Conservation (phyloP, 1,140 invertebrate species). For the Leptonema lineaticorne region DNA sequence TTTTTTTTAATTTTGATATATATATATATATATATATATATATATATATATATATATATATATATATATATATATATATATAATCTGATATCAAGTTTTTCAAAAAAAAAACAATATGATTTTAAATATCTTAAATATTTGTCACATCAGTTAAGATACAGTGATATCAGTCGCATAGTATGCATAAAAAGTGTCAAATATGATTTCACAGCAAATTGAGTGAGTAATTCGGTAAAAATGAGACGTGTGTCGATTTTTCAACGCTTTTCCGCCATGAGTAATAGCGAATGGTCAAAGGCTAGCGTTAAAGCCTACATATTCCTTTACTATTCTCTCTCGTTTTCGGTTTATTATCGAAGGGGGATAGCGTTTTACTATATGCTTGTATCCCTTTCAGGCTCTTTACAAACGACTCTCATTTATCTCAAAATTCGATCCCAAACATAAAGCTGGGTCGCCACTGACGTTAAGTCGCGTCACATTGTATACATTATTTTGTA, state of each 20-base stretch:
- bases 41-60: neutral
- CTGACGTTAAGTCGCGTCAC: neutral
- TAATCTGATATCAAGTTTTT: neutral
- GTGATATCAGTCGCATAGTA: too few relatives aligned
- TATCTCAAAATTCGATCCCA: conserved; percentile 1
- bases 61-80: neutral
- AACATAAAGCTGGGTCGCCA: neutral
- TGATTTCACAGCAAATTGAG: neutral
- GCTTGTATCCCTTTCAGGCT: neutral
- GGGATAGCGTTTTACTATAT: too few relatives aligned
- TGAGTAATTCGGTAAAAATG: neutral
- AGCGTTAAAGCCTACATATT: too few relatives aligned
- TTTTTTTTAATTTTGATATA: neutral
- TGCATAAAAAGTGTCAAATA: neutral
- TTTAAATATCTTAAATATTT: neutral
- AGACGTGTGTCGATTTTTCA: neutral
- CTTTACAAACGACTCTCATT: conserved; percentile 18
- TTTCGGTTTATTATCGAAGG: too few relatives aligned
- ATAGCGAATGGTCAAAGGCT: neutral
- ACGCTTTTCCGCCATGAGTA: neutral
- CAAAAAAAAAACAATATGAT: neutral
- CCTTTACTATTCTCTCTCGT: too few relatives aligned
- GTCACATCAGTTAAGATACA: too few relatives aligned
- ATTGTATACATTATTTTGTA: neutral
- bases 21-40: neutral